Evolutionary conservation across 92 coral and sea anemone species (phyloP), one percentile per base, ranked within the genome.

Genomic region (Siderastrea radians): DNA sequence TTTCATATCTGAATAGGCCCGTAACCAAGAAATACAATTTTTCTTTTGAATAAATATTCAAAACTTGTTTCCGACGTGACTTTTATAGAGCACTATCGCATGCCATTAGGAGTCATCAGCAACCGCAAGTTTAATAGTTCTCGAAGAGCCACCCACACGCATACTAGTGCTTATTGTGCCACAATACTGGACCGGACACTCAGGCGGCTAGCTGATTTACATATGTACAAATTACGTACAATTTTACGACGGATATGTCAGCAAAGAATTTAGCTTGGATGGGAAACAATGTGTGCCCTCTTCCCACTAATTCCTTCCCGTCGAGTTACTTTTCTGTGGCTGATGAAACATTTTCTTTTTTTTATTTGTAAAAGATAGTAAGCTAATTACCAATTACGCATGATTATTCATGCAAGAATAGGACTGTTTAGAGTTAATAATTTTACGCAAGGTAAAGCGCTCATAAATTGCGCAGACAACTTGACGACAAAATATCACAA

Each of bases 121-220:
- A 11, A 82, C 86, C 86, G 26, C 86, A 70, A 43, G 73, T 4
- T 74, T 57, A 44, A 74, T 52, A 73, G 58, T 49, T 74, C 48
- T 70, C 57, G 14, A 82, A 74, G 86, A 10, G 26, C 46, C 86
- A 70, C 64, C 77, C 86, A 55, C 86, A 68, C 55, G 49, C 64
- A 14, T 69, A 6, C 38, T 15, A 57, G 66, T 44, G 68, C 71
- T 69, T 68, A 82, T 71, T 55, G 76, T 82, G 52, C 4, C n/a
- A 2, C 17, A 66, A 65, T 55, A 54, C 74, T 19, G 60, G 43
- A 59, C 86, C 66, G 67, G 78, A 80, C 74, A 19, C 14, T 19
- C 6, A 26, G 49, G 59, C 10, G 49, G 51, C 45, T 5, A 17
- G 13, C 4, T 63, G 61, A 53, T 70, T 45, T 62, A 49, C 68